Conservation (phyloP, 2,113 vertebrate species). For the Diphyllodes magnificus region DNA sequence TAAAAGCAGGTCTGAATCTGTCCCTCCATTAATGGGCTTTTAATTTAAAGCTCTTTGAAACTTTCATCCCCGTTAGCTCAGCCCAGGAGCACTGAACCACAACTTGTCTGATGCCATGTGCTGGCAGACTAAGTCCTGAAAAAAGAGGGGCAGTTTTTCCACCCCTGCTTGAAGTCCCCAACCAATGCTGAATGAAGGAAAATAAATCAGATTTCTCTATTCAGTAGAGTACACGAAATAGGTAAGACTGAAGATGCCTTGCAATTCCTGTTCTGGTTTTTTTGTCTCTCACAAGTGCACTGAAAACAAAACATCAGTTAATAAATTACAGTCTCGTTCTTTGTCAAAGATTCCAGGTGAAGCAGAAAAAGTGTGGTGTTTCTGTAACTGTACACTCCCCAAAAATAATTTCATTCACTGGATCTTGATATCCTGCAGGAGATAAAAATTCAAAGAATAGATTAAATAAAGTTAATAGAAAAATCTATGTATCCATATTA, state of each 20-base stretch:
- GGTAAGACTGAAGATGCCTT: background rate
- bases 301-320: background rate
- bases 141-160: background rate
- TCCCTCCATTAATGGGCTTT: background rate
- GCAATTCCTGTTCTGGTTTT: background rate
- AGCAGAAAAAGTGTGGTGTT: background rate
- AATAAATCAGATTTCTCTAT: background rate
- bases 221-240: background rate
- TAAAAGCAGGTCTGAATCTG: background rate
- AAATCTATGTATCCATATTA: background rate
- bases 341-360: background rate
- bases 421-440: background rate
- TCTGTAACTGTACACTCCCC: background rate
- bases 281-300: background rate
- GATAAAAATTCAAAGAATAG: slow-evolving; percentile 5
- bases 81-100: background rate
- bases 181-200: background rate
- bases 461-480: background rate
- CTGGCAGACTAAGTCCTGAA: background rate
- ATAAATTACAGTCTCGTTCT: background rate
- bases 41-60: slow-evolving; percentile 29
- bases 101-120: background rate
- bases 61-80: background rate
- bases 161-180: background rate
- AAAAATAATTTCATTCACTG: background rate